A percentile compares a stretch with the other conserved stretches of the same genome.
phyloP scores from a whole-genome alignment of 2,888 invertebrate species.

The Temnothorax rugatulus region DNA sequence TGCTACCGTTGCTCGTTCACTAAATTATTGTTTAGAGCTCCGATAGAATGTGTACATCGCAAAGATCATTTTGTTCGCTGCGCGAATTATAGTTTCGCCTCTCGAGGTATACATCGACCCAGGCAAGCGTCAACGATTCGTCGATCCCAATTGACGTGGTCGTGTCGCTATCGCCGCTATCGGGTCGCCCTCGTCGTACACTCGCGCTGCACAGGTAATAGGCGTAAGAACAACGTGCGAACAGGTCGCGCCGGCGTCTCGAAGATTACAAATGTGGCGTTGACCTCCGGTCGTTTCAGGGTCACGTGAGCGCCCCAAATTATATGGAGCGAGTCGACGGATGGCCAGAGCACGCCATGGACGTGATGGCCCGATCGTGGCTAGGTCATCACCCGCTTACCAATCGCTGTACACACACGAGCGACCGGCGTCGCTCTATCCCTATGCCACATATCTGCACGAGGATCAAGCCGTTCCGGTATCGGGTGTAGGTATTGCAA shows the following conservation, averaged over 20 bases:
- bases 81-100: conserved; percentile 1
- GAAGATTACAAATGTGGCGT: conserved; percentile 84
- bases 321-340: conserved; percentile 83
- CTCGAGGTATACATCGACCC: background rate
- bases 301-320: conserved; percentile 85
- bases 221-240: conserved; percentile 82
- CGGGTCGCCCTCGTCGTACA: conserved; percentile 71
- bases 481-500: conserved; percentile 55
- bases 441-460: conserved; percentile 36
- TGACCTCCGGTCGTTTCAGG: conserved; percentile 83
- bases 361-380: conserved; percentile 82
- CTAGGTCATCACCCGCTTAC: conserved; percentile 79
- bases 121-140: conserved; percentile 27
- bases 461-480: conserved; percentile 28
- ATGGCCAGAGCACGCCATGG: conserved; percentile 78
- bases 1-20: background rate
- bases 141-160: conserved; percentile 24
- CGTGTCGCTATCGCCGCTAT: conserved; percentile 43
- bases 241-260: conserved; percentile 83
- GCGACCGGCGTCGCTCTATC: conserved; percentile 29
- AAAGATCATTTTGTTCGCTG: background rate
- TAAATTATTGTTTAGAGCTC: conserved; percentile 1
- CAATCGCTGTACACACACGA: conserved; percentile 73
- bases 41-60: background rate
- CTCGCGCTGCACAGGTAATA: conserved; percentile 74